phyloP scores from a whole-genome alignment of 2,113 vertebrate genomes.

The Leucoraja erinaceus region DNA sequence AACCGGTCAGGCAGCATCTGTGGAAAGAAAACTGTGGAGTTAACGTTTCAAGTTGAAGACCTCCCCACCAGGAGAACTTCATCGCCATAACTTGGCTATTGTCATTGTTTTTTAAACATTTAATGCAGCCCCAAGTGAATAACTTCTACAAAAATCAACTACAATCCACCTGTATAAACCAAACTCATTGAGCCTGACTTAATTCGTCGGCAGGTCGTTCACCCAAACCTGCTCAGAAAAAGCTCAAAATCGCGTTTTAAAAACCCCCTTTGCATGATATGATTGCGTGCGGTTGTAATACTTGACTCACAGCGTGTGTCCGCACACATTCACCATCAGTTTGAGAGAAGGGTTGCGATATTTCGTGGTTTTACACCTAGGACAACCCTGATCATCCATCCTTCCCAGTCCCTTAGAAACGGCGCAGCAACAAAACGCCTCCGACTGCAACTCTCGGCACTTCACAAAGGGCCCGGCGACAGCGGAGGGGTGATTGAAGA shows the following conservation, averaged over 20 bases:
- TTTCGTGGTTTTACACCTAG: constrained; percentile 92
- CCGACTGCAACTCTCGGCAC: not conserved
- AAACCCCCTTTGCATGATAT: not conserved
- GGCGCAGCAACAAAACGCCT: not conserved
- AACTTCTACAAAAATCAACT: no score
- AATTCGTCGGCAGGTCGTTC: not conserved
- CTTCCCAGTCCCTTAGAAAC: constrained; percentile 13
- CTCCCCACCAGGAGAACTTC: no score
- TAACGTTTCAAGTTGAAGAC: no score
- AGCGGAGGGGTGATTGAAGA: not conserved
- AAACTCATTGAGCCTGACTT: not conserved
- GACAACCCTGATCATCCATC: constrained; percentile 91
- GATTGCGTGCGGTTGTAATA: not conserved
- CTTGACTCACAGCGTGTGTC: constrained; percentile 89
- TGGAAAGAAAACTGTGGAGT: no score
- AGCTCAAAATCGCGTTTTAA: not conserved
- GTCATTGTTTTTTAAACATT: no score
- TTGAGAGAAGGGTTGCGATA: constrained; percentile 92
- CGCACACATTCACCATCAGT: constrained; percentile 96
- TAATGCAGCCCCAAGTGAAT: no score
- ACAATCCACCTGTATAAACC: no score
- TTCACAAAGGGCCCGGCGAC: not conserved
- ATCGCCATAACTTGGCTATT: no score
- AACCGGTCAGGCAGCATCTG: no score
- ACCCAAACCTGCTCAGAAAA: not conserved